phyloP scores from a whole-genome alignment of 2,797 vertebrate genomes.

The Chaunax sp. region DNA sequence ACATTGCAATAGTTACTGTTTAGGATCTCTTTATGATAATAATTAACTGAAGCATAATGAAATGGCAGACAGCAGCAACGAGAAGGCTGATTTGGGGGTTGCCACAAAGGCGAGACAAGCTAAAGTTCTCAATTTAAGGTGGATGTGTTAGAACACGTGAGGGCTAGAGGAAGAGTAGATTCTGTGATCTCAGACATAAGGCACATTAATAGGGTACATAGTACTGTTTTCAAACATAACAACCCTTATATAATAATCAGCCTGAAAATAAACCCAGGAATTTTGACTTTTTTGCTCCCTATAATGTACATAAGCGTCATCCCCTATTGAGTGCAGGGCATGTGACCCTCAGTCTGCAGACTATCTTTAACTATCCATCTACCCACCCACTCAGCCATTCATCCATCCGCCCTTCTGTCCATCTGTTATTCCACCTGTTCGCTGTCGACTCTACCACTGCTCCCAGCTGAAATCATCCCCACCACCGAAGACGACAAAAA shows the following conservation, averaged over 20 bases:
- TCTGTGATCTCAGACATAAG: constrained; percentile 58
- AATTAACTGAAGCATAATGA: constrained; percentile 46
- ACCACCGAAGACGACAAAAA: constrained; percentile 93
- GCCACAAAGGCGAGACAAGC: constrained; percentile 41
- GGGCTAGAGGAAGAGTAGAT: constrained; percentile 31
- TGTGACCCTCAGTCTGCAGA: constrained; percentile 43
- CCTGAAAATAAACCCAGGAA: constrained; percentile 31
- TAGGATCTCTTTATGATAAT: constrained; percentile 50
- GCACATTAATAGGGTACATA: constrained; percentile 59
- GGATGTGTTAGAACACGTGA: constrained; percentile 38
- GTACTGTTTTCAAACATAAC: constrained; percentile 26
- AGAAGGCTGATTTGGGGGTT: constrained; percentile 13
- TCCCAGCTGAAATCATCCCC: constrained; percentile 97
- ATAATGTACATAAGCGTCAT: constrained; percentile 26
- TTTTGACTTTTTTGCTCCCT: constrained; percentile 37
- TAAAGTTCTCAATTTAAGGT: constrained; percentile 36
- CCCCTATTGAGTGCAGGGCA: constrained; percentile 35
- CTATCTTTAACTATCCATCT: constrained; percentile 28
- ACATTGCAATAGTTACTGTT: constrained; percentile 44
- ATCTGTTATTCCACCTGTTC: constrained; percentile 23
- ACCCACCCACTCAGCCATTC: constrained; percentile 1
- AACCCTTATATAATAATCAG: constrained; percentile 19
- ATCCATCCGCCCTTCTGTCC: constrained; percentile 1
- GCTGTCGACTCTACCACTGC: constrained; percentile 87
- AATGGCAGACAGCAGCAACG: constrained; percentile 21